Conservation (phyloP, 2,113 vertebrate genomes). For the Bos javanicus region DNA sequence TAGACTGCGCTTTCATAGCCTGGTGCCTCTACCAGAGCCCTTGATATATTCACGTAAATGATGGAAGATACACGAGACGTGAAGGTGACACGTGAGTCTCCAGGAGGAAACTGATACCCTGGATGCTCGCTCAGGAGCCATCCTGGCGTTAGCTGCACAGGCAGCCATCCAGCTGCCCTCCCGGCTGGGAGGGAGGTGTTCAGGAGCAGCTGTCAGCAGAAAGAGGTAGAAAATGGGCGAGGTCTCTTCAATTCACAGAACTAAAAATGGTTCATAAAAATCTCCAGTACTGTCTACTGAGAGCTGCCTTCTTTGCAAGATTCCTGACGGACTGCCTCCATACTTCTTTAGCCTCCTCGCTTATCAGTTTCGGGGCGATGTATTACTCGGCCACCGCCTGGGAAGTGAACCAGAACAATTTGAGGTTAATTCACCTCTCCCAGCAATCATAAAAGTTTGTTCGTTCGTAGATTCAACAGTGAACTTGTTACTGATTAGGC, state of each 20-base stretch:
- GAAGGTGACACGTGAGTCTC: constrained; percentile 27
- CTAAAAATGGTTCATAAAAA: constrained; percentile 62
- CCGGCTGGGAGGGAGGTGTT: constrained; percentile 66
- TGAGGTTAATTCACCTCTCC: constrained; percentile 64
- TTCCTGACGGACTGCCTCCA: constrained; percentile 56
- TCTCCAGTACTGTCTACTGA: neutral
- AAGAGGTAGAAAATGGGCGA: constrained; percentile 18
- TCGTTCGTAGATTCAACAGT: constrained; percentile 44
- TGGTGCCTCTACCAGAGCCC: constrained; percentile 16
- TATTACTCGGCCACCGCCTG: constrained; percentile 30
- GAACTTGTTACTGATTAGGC: constrained; percentile 62
- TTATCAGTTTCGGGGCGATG: constrained; percentile 48
- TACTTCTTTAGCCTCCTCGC: constrained; percentile 57
- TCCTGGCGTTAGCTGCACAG: neutral
- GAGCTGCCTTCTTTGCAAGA: constrained; percentile 32
- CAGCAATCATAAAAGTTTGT: constrained; percentile 60
- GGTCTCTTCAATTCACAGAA: constrained; percentile 25
- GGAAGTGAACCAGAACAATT: constrained; percentile 55
- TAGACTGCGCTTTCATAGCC: constrained; percentile 26
- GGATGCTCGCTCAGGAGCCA: constrained; percentile 43
- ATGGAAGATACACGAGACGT: constrained; percentile 34
- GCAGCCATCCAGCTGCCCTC: constrained; percentile 47
- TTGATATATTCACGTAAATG: constrained; percentile 25
- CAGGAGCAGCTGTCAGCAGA: constrained; percentile 70
- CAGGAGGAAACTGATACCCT: constrained; percentile 29